Percentiles rank a stretch among this genome's conserved stretches.
These are phyloP conservation scores for Polyergus mexicanus DNA, from an alignment of 1,140 invertebrate species.

Conservation along the genomic window DNA sequence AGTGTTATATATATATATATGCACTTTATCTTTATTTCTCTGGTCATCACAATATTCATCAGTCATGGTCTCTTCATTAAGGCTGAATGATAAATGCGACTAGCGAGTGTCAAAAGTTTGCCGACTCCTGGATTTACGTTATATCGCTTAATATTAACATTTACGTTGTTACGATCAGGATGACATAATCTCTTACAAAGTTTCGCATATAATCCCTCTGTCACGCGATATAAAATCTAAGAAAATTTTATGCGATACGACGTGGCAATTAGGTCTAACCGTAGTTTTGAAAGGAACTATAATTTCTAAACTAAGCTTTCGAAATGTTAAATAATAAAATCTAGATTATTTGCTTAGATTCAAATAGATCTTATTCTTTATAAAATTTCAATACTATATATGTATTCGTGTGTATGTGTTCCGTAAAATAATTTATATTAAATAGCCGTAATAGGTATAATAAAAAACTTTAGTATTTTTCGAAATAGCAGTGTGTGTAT, in stretches of 20 bases:
- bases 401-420: not conserved
- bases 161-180: constrained; percentile 33
- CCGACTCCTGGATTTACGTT: constrained; percentile 16
- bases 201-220: constrained; percentile 46
- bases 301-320: constrained; percentile 5
- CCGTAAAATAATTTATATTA: not conserved
- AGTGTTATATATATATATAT: not conserved
- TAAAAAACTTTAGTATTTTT: not conserved
- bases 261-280: not conserved
- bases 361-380: not conserved
- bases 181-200: constrained; percentile 52
- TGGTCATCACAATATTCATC: constrained; percentile 42
- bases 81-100: constrained; percentile 48
- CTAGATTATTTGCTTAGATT: not conserved
- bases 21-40: not conserved
- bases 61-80: constrained; percentile 50
- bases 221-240: constrained; percentile 10
- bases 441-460: not conserved
- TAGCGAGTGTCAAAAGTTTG: constrained; percentile 56
- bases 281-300: not conserved
- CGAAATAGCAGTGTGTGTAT: not conserved
- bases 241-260: constrained; percentile 4
- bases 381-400: not conserved
- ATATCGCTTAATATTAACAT: constrained; percentile 48
- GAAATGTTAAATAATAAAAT: not conserved